phyloP scores from a whole-genome alignment of 2,888 invertebrate species.

The Ptychoptera albimana region DNA sequence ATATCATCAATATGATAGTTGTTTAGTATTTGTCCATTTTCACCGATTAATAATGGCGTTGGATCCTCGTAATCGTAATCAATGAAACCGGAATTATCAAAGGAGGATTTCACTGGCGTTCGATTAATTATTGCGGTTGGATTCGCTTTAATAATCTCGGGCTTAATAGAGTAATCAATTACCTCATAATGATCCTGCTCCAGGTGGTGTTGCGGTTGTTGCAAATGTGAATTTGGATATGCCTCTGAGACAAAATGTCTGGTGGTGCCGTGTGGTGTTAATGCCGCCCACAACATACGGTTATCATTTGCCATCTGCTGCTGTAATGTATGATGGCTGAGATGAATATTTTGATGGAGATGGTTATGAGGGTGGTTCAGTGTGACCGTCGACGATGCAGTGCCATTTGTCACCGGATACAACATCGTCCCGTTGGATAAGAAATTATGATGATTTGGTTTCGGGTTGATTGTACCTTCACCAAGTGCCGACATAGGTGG shows the following conservation, averaged over 20 bases:
- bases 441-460: slow-evolving; percentile 27
- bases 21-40: too few relatives aligned
- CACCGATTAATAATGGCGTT: slow-evolving; percentile 52
- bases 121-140: slow-evolving; percentile 16
- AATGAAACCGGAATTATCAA: slow-evolving; percentile 62
- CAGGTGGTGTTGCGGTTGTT: too few relatives aligned
- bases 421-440: slow-evolving; percentile 36
- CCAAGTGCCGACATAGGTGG: slow-evolving; percentile 39
- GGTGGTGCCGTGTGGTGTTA: slow-evolving; percentile 69
- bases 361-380: slow-evolving; percentile 14
- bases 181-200: slow-evolving; percentile 57
- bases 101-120: slow-evolving; percentile 27
- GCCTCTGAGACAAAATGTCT: slow-evolving; percentile 54
- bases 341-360: too few relatives aligned
- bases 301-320: slow-evolving; percentile 42
- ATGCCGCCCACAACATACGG: slow-evolving; percentile 64
- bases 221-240: slow-evolving; percentile 21
- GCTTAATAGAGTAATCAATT: slow-evolving; percentile 36
- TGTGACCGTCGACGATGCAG: slow-evolving; percentile 17
- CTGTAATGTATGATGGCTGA: slow-evolving; percentile 24
- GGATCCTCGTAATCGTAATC: slow-evolving; percentile 72
- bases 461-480: slow-evolving; percentile 23
- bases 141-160: slow-evolving; percentile 18
- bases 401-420: slow-evolving; percentile 30
- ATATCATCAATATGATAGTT: slow-evolving; percentile 42